These are phyloP conservation scores for Tetragonisca angustula DNA, from an alignment of 2,888 invertebrate species.

Conservation along the genomic window DNA sequence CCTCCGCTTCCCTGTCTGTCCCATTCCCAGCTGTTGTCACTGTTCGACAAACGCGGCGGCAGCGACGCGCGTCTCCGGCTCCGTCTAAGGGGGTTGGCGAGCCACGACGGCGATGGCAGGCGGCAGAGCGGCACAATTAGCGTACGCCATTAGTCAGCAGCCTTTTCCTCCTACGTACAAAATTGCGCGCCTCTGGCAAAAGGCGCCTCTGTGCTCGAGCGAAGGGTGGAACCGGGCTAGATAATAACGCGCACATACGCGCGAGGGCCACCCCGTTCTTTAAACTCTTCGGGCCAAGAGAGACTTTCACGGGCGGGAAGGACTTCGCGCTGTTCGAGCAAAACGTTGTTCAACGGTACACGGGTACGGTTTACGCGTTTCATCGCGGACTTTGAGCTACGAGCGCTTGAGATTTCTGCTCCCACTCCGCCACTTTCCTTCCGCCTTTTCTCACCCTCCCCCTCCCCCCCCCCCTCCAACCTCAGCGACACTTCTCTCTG, in stretches of 20 bases:
- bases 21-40: neutral
- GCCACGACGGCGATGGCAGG: slow-evolving; percentile 35
- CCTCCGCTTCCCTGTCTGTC: neutral
- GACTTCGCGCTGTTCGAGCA: slow-evolving; percentile 52
- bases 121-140: slow-evolving; percentile 79
- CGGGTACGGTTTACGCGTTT: slow-evolving; percentile 53
- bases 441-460: neutral
- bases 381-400: slow-evolving; percentile 41
- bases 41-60: slow-evolving; percentile 4
- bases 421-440: neutral
- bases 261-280: slow-evolving; percentile 54
- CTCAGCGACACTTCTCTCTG: neutral
- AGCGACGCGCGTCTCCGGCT: slow-evolving; percentile 11
- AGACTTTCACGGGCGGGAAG: slow-evolving; percentile 58
- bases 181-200: slow-evolving; percentile 67
- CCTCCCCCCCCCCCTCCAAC: neutral
- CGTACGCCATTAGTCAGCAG: slow-evolving; percentile 81
- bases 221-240: slow-evolving; percentile 56
- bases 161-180: slow-evolving; percentile 70
- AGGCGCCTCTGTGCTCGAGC: slow-evolving; percentile 70
- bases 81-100: slow-evolving; percentile 48
- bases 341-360: slow-evolving; percentile 56
- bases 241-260: slow-evolving; percentile 57
- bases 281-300: slow-evolving; percentile 46
- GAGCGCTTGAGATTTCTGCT: slow-evolving; percentile 45